Evolutionary conservation across 1,140 invertebrate genomes (phyloP), one percentile per base, ranked within the genome.

Genomic region (Drosophila sturtevanti): DNA sequence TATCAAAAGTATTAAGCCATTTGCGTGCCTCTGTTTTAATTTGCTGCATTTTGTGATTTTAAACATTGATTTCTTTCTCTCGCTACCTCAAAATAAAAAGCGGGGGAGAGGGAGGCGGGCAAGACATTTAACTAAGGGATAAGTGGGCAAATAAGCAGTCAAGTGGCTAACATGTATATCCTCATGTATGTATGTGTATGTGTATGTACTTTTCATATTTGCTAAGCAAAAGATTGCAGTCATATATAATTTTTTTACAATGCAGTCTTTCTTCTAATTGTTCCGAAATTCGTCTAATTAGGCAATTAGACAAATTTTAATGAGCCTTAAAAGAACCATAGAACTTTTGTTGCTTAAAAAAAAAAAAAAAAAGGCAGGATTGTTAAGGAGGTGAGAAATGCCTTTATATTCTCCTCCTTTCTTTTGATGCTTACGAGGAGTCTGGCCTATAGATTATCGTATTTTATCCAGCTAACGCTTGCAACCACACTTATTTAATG

Each of bases 21-120:
- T 77, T 77, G 62, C 56, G 78, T 72, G 72, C 51, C 64, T 35
- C 48, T 65, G 48, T 66, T 74, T 81, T 81, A 77, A 81, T 81
- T 76, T 75, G 44, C 48, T 74, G 63, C 58, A 74, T 75, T 80
- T 67, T 73, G 27, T 44, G 35, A 64, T 56, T 73, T 71, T 34
- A 55, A 38, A 68, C 56, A 67, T 51, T 67, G 56, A 74, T 75
- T 74, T 74, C 67, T 31, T 61, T 63, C 51, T 41, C 55, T 21
- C 12, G n/a, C n/a, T n/a, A n/a, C n/a, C n/a, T n/a, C n/a, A n/a
- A n/a, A n/a, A 22, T 9, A 16, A 31, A 12, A 37, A 18, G 41
- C 12, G 35, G 27, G 44, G 21, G 35, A 48, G 18, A 10, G 16
- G 14, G n/a, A n/a, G n/a, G n/a, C n/a, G n/a, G 6, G 16, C 16